Evolutionary conservation across 2,797 vertebrate species (phyloP).

Genomic region (Brachymystax lenok): DNA sequence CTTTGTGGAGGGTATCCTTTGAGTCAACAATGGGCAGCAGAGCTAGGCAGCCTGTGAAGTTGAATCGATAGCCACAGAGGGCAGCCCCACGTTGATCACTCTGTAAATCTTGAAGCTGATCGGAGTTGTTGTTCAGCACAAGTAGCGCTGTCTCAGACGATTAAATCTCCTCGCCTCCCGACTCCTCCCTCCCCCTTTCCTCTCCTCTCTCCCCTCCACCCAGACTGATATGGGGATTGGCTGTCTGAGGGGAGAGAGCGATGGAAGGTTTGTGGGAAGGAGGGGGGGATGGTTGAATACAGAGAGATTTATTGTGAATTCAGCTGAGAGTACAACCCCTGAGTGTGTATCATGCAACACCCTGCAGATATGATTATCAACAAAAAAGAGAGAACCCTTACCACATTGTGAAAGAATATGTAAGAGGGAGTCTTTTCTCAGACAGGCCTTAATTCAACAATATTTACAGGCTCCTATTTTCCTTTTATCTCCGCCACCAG

Average conservation of each 20-base stretch:
- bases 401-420: slow-evolving; percentile 56
- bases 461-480: slow-evolving; percentile 64
- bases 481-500: slow-evolving; percentile 58
- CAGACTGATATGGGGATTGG: slow-evolving; percentile 47
- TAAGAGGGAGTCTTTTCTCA: slow-evolving; percentile 55
- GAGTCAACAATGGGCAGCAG: slow-evolving; percentile 46
- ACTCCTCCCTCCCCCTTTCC: slow-evolving; percentile 29
- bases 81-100: slow-evolving; percentile 65
- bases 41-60: slow-evolving; percentile 44
- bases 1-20: slow-evolving; percentile 11
- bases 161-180: slow-evolving; percentile 60
- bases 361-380: slow-evolving; percentile 75
- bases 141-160: slow-evolving; percentile 66
- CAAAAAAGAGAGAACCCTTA: slow-evolving; percentile 44
- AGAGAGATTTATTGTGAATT: slow-evolving; percentile 77
- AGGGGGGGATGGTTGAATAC: slow-evolving; percentile 30
- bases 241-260: slow-evolving; percentile 30
- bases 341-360: slow-evolving; percentile 57
- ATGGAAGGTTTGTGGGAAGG: slow-evolving; percentile 29
- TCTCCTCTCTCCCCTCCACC: slow-evolving; percentile 39
- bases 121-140: slow-evolving; percentile 65
- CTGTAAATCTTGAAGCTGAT: slow-evolving; percentile 68
- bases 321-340: slow-evolving; percentile 68
- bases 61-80: slow-evolving; percentile 68
- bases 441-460: slow-evolving; percentile 64